These are phyloP conservation scores for Palythoa grandis DNA, from an alignment of 92 coral and sea anemone genomes.

Conservation along the genomic window DNA sequence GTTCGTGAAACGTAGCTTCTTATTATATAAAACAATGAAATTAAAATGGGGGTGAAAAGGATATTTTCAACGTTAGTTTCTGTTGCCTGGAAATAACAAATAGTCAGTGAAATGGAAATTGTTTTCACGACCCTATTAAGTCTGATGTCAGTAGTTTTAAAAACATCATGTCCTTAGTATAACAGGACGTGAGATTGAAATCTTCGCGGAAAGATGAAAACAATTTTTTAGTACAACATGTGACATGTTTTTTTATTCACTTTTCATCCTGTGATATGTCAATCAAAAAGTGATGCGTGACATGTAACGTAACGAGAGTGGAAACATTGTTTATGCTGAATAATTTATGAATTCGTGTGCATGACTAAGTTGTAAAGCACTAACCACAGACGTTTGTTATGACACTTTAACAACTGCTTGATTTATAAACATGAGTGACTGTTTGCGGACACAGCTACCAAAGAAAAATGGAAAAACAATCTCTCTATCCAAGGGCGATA, in stretches of 20 bases:
- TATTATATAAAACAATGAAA: not conserved
- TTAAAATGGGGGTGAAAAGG: not conserved
- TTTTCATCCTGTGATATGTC: not conserved
- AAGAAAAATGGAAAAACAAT: conserved; percentile 60
- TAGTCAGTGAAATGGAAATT: not conserved
- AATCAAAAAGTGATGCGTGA: conserved; percentile 30
- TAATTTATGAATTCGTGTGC: conserved; percentile 35
- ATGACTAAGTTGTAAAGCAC: conserved; percentile 41
- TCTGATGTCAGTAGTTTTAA: not conserved
- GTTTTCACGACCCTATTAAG: not conserved
- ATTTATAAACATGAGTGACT: conserved; percentile 37
- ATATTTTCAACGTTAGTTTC: not conserved
- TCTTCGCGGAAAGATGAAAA: not conserved
- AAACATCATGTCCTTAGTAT: not conserved
- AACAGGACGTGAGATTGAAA: not conserved
- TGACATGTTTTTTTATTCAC: not conserved
- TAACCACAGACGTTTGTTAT: conserved; percentile 6
- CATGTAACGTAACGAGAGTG: not conserved
- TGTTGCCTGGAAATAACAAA: not conserved
- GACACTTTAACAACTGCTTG: conserved; percentile 29
- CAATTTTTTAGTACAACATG: not conserved
- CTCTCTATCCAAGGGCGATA: conserved; percentile 60
- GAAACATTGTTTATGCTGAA: conserved; percentile 11
- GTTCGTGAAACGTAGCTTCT: too few species aligned
- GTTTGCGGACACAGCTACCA: conserved; percentile 9